Conservation (phyloP, 30 jellyfish, hydroid and myxozoan species). For the Aurelia aurita region DNA sequence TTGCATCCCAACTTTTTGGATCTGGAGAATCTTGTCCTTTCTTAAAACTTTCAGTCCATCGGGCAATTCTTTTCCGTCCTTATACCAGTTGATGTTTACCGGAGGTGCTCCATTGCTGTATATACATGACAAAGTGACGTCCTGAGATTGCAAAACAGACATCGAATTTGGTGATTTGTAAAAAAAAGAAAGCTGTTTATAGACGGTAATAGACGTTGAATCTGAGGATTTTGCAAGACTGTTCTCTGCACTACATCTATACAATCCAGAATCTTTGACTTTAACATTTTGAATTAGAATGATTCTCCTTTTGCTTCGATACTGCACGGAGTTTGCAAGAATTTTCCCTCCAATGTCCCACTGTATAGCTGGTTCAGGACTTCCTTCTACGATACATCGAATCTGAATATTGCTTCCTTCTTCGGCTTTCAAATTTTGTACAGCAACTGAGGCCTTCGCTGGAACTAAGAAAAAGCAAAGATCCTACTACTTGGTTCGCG, state of each 20-base stretch:
- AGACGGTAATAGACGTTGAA: background rate
- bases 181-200: constrained; percentile 11
- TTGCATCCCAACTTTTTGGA: background rate
- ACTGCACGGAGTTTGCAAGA: background rate
- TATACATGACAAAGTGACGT: constrained; percentile 5
- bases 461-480: background rate
- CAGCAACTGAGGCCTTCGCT: constrained; percentile 41
- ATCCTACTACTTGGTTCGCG: background rate
- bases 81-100: constrained; percentile 6
- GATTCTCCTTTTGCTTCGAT: background rate
- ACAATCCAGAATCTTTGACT: constrained; percentile 24
- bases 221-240: constrained; percentile 7
- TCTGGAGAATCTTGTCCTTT: background rate
- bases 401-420: constrained; percentile 27
- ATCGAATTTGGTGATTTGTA: background rate
- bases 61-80: constrained; percentile 9
- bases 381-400: constrained; percentile 35
- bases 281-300: background rate
- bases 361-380: constrained; percentile 5
- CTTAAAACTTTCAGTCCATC: background rate
- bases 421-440: constrained; percentile 17
- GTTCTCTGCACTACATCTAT: constrained; percentile 48
- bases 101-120: constrained; percentile 31
- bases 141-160: background rate
- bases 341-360: background rate